These are phyloP conservation scores for Microtus richardsoni DNA, from an alignment of 2,113 vertebrate genomes.

Conservation along the genomic window DNA sequence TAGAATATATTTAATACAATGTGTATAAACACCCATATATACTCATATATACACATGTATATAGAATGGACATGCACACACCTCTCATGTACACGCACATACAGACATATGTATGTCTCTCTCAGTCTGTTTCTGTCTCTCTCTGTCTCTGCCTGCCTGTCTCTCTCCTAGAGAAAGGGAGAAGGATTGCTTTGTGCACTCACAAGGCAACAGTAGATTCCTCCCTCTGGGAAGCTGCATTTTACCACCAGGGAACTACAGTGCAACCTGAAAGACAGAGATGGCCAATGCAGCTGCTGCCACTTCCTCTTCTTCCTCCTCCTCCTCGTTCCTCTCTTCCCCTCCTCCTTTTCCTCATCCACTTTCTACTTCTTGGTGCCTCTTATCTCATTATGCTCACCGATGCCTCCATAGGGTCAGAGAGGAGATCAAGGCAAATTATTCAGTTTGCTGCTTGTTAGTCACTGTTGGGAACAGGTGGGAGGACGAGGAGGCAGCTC, in stretches of 20 bases:
- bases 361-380: background rate
- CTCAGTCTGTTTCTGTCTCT: background rate
- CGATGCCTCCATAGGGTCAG: slow-evolving; percentile 19
- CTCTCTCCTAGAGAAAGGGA: background rate
- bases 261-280: background rate
- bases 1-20: background rate
- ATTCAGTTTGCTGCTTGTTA: slow-evolving; percentile 40
- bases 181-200: background rate
- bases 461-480: slow-evolving; percentile 35
- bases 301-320: background rate
- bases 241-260: background rate
- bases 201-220: background rate
- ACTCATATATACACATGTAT: background rate
- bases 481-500: slow-evolving; percentile 49
- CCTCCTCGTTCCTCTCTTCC: background rate
- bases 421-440: slow-evolving; percentile 33
- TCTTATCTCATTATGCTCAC: background rate
- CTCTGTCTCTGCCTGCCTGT: too few species aligned
- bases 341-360: background rate
- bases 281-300: background rate
- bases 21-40: background rate
- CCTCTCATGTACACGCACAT: background rate
- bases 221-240: background rate
- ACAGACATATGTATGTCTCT: background rate
- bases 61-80: background rate